phyloP scores from a whole-genome alignment of 1,140 invertebrate species.

The Caerostris darwini region DNA sequence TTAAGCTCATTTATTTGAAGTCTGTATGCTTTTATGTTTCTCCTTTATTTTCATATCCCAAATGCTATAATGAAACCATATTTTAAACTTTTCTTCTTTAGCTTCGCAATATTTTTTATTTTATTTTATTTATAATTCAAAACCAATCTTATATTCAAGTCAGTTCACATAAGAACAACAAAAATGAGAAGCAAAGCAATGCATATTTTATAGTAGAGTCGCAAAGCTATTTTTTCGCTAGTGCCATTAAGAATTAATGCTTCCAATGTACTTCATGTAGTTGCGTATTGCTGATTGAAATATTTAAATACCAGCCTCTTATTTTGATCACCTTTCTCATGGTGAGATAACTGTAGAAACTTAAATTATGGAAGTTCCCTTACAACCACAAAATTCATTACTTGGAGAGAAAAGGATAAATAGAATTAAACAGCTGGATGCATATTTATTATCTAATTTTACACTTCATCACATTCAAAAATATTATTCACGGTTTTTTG shows the following conservation, averaged over 20 bases:
- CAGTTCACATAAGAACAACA: too few relatives aligned
- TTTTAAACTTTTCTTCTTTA: background rate
- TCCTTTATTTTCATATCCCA: background rate
- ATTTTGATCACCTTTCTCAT: too few relatives aligned
- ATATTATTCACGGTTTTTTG: too few relatives aligned
- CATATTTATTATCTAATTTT: too few relatives aligned
- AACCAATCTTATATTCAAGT: too few relatives aligned
- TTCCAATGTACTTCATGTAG: background rate
- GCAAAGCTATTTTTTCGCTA: background rate
- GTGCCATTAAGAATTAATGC: background rate
- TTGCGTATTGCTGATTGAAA: background rate
- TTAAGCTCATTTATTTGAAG: background rate
- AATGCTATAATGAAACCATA: background rate
- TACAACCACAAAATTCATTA: too few relatives aligned
- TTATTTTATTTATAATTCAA: background rate
- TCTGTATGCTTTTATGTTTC: conserved; percentile 2
- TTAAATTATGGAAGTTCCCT: background rate
- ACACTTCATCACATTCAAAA: too few relatives aligned
- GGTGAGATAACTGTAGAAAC: background rate
- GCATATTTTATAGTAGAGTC: background rate
- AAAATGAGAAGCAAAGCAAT: too few relatives aligned
- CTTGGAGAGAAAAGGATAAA: too few relatives aligned
- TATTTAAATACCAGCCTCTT: background rate
- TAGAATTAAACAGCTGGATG: too few relatives aligned
- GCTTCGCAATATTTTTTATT: too few relatives aligned